Percentiles rank a stretch among this genome's conserved stretches.
Conservation (phyloP, 1,140 invertebrate species). For the Ctenoplectra terminalis region DNA sequence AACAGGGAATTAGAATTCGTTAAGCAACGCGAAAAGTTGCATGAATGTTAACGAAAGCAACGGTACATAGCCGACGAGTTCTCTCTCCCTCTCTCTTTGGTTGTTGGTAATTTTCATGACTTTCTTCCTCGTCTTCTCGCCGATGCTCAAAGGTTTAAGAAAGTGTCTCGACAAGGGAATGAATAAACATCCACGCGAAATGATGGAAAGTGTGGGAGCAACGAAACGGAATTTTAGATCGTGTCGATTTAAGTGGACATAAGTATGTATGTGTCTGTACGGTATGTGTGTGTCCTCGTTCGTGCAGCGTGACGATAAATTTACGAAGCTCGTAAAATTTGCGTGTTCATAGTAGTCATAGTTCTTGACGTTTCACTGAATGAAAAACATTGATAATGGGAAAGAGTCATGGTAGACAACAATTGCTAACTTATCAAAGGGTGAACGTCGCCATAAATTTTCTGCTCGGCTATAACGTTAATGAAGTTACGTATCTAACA, state of each 20-base stretch:
- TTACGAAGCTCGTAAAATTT: constrained; percentile 3
- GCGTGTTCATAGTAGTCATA: neutral
- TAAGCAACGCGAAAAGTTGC: neutral
- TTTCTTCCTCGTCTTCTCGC: neutral
- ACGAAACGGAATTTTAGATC: constrained; percentile 22
- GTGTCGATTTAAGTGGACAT: constrained; percentile 12
- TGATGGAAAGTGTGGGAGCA: neutral
- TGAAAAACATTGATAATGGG: neutral
- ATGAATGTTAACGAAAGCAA: neutral
- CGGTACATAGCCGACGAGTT: neutral
- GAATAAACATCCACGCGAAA: constrained; percentile 10
- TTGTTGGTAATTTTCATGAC: constrained; percentile 9
- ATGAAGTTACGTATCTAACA: too few species aligned
- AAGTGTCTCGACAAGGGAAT: neutral
- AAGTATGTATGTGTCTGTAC: neutral
- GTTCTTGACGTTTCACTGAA: neutral
- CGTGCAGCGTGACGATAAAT: neutral
- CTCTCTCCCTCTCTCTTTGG: neutral
- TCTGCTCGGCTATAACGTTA: neutral
- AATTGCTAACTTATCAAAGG: neutral
- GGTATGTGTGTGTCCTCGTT: neutral
- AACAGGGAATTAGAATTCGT: neutral
- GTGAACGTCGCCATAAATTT: neutral
- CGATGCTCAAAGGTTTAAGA: constrained; percentile 25
- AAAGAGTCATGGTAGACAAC: neutral